These are phyloP conservation scores for Brachystomella parvula DNA, from an alignment of 1,140 invertebrate genomes.

Conservation along the genomic window DNA sequence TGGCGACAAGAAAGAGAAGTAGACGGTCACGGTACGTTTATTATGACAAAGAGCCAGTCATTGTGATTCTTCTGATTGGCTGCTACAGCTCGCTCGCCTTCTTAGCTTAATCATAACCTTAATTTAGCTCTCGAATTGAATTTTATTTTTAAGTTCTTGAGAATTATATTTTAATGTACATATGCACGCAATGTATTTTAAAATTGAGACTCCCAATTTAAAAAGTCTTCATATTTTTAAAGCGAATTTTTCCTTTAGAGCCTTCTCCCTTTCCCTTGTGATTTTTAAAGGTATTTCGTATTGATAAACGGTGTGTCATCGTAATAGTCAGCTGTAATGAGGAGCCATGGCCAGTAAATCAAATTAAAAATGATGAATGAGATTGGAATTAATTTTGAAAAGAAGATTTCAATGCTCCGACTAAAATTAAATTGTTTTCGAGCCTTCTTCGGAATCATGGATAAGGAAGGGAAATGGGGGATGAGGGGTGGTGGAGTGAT, in stretches of 20 bases:
- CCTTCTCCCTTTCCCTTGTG: background rate
- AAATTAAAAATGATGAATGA: slow-evolving; percentile 2
- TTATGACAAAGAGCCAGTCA: too few species aligned
- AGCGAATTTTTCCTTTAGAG: too few species aligned
- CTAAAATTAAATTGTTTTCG: background rate
- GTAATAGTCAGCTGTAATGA: background rate
- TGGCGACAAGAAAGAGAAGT: slow-evolving; percentile 2
- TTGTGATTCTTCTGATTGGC: too few species aligned
- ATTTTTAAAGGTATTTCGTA: background rate
- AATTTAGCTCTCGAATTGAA: too few species aligned
- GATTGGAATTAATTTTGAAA: slow-evolving; percentile 8
- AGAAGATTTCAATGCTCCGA: background rate
- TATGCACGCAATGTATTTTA: too few species aligned
- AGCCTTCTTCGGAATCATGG: background rate
- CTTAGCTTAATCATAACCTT: too few species aligned
- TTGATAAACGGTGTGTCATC: background rate
- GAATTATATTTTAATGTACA: too few species aligned
- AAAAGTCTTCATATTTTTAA: too few species aligned
- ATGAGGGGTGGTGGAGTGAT: background rate
- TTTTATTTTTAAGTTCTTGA: too few species aligned
- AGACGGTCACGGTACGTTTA: too few species aligned
- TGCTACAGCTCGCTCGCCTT: too few species aligned
- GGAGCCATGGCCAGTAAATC: slow-evolving; percentile 15
- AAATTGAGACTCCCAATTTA: too few species aligned
- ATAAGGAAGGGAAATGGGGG: background rate